These are phyloP conservation scores for Haliaeetus leucogaster DNA, from an alignment of 2,113 vertebrate genomes.

Conservation along the genomic window DNA sequence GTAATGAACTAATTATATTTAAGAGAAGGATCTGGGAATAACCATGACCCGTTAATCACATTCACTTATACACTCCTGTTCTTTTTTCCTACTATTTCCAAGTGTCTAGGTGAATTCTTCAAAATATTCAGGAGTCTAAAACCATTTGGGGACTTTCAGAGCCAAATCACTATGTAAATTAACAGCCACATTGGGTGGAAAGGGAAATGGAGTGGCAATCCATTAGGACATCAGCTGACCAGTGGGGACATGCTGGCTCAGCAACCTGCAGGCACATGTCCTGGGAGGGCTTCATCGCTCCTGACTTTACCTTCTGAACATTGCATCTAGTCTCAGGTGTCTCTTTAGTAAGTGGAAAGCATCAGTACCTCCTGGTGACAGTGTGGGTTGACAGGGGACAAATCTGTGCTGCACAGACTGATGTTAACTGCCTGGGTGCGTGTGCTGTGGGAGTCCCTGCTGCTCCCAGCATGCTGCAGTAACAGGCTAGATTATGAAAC, in stretches of 20 bases:
- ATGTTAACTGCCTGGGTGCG: accelerated
- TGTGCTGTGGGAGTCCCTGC: not conserved
- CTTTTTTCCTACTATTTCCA: not conserved
- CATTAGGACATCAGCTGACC: not conserved
- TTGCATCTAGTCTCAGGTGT: too few relatives aligned
- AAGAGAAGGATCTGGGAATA: conserved; percentile 30
- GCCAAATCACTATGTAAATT: not conserved
- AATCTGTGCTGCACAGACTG: not conserved
- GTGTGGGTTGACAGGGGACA: not conserved
- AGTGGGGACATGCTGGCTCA: not conserved
- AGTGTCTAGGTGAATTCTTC: not conserved
- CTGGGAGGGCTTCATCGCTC: not conserved
- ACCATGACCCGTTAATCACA: not conserved
- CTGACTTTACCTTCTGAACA: not conserved
- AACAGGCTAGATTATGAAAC: accelerated
- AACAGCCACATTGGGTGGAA: not conserved
- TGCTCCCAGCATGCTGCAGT: not conserved
- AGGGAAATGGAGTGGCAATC: not conserved
- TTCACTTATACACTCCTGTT: not conserved
- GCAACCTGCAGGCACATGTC: accelerated
- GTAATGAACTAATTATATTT: conserved; percentile 14
- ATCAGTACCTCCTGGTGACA: not conserved
- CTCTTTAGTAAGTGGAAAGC: not conserved
- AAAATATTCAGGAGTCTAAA: not conserved
- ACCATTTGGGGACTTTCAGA: not conserved